phyloP scores from a whole-genome alignment of 1,140 invertebrate species.

The Euura lappo region DNA sequence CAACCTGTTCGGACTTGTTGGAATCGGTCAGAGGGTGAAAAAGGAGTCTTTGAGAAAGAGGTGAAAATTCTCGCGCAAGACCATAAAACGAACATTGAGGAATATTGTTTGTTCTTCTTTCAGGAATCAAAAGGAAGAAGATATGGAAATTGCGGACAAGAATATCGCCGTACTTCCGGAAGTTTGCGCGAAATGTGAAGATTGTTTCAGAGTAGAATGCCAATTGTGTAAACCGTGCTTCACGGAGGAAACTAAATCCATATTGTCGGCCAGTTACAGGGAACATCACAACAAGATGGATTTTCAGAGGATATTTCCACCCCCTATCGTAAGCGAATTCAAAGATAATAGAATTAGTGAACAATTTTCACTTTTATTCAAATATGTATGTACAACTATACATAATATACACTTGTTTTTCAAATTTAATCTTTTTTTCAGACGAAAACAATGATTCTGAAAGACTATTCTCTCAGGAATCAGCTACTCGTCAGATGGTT shows the following conservation, averaged over 20 bases:
- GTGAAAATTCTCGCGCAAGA: conserved; percentile 35
- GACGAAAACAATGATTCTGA: conserved; percentile 55
- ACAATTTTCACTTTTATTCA: conserved; percentile 17
- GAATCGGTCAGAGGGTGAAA: conserved; percentile 67
- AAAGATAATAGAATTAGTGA: conserved; percentile 1
- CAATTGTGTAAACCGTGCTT: conserved; percentile 81
- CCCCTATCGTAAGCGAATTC: conserved; percentile 68
- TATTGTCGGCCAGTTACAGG: conserved; percentile 72
- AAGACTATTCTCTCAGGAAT: conserved; percentile 66
- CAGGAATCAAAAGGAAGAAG: conserved; percentile 58
- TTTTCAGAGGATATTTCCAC: conserved; percentile 82
- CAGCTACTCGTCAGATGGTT: conserved; percentile 80
- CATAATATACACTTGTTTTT: conserved; percentile 16
- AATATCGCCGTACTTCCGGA: conserved; percentile 81
- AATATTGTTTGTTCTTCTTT: conserved; percentile 23
- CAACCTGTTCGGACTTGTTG: conserved; percentile 84
- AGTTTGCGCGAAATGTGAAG: conserved; percentile 71
- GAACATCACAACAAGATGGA: conserved; percentile 82
- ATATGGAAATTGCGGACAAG: conserved; percentile 78
- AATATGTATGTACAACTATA: conserved; percentile 22
- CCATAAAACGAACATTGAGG: not conserved
- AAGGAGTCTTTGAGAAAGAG: conserved; percentile 49
- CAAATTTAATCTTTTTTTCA: conserved; percentile 44
- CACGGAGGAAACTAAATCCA: conserved; percentile 63
- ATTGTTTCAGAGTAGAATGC: conserved; percentile 74